Percentiles rank a stretch among this genome's conserved stretches.
Conservation (phyloP, 2,113 vertebrate species). For the Salminus brasiliensis region DNA sequence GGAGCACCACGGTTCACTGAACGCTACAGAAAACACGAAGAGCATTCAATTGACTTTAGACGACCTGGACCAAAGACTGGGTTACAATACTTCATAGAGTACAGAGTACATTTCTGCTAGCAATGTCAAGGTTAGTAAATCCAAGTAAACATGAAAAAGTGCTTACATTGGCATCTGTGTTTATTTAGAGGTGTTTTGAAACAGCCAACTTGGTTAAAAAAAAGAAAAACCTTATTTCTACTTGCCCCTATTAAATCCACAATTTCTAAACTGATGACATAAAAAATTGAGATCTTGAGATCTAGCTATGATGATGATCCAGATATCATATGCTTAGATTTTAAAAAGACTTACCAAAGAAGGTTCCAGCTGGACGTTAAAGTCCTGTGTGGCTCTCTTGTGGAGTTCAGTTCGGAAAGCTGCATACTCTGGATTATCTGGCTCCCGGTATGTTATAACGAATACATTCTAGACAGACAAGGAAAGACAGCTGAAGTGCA, state of each 20-base stretch:
- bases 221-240: too few relatives aligned
- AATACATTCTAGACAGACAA: constrained; percentile 84
- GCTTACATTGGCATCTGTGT: not conserved
- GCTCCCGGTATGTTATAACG: constrained; percentile 90
- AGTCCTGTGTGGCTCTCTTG: constrained; percentile 83
- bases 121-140: not conserved
- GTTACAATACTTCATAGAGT: too few relatives aligned
- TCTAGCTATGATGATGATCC: too few relatives aligned
- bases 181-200: constrained; percentile 20
- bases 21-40: constrained; percentile 1
- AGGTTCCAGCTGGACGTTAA: constrained; percentile 85
- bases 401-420: constrained; percentile 88
- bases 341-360: constrained; percentile 81
- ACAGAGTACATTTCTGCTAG: not conserved
- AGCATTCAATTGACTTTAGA: constrained; percentile 11
- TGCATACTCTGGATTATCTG: constrained; percentile 88
- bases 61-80: not conserved
- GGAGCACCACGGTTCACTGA: constrained; percentile 25
- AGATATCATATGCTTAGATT: not conserved
- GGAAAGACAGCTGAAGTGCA: constrained; percentile 40
- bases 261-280: too few relatives aligned
- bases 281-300: too few relatives aligned
- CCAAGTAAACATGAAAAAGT: not conserved
- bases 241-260: too few relatives aligned
- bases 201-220: not conserved